A percentile compares a stretch with the other conserved stretches of the same genome.
These are phyloP conservation scores for Muscicapa adusta DNA, from an alignment of 2,113 vertebrate genomes.

Conservation along the genomic window DNA sequence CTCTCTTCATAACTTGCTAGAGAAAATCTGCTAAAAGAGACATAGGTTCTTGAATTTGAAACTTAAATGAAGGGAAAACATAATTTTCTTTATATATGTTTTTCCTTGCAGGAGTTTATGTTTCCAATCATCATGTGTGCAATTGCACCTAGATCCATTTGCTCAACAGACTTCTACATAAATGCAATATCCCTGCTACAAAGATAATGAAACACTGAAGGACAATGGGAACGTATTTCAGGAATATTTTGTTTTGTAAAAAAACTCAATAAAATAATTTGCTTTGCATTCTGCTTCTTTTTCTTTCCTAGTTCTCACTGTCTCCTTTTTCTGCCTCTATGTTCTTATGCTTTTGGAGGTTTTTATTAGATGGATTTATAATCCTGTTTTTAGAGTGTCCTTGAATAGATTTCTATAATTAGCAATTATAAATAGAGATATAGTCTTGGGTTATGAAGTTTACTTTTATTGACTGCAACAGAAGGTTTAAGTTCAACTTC, in stretches of 20 bases:
- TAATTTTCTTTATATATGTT: background rate
- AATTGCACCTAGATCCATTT: background rate
- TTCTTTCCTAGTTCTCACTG: background rate
- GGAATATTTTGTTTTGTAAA: background rate
- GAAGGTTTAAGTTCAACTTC: constrained; percentile 49
- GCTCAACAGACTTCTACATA: background rate
- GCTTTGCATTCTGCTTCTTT: background rate
- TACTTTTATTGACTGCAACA: constrained; percentile 31
- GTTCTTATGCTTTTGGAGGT: background rate
- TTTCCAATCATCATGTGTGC: background rate
- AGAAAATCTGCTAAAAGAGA: background rate
- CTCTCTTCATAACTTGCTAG: background rate
- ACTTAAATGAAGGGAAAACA: background rate
- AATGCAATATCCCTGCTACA: background rate
- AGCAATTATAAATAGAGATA: constrained; percentile 23
- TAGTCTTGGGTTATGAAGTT: constrained; percentile 37
- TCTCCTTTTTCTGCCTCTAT: background rate
- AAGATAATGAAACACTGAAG: background rate
- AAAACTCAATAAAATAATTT: background rate
- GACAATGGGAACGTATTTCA: rapidly evolving
- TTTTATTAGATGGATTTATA: background rate
- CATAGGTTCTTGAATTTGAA: background rate
- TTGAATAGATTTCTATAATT: constrained; percentile 45
- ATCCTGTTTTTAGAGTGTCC: background rate
- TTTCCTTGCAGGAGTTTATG: background rate